phyloP scores from a whole-genome alignment of 2,113 vertebrate genomes.

The Syngnathus floridae region DNA sequence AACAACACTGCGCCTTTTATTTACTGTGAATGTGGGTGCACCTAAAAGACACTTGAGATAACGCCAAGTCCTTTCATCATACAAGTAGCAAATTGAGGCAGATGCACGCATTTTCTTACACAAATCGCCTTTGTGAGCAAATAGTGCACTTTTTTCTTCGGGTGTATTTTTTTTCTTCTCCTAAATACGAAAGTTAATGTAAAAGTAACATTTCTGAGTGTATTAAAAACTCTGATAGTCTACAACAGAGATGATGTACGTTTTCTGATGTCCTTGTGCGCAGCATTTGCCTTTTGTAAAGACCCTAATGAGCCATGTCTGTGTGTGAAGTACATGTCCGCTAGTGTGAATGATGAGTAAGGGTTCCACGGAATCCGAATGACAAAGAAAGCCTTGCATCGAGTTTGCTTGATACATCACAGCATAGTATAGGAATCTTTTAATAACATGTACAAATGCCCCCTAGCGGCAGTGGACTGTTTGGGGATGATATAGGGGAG shows the following conservation, averaged over 20 bases:
- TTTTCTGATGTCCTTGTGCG: neutral
- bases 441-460: neutral
- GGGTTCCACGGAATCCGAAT: too few relatives aligned
- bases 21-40: neutral
- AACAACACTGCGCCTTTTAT: neutral
- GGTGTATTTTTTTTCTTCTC: conserved; percentile 14
- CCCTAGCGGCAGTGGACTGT: neutral
- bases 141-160: conserved; percentile 54
- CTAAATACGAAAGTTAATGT: too few relatives aligned
- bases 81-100: neutral
- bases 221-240: too few relatives aligned
- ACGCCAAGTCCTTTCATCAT: neutral
- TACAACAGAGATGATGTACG: too few relatives aligned
- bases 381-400: neutral
- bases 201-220: neutral
- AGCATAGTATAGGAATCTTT: conserved; percentile 1
- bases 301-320: neutral
- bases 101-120: conserved; percentile 25
- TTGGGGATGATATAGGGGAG: neutral
- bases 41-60: neutral
- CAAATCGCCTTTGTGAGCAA: conserved; percentile 54
- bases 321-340: neutral
- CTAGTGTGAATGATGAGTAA: neutral
- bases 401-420: neutral
- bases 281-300: neutral